Evolutionary conservation across 2,888 invertebrate genomes (phyloP), one percentile per base, ranked within the genome.

Genomic region (Halictus quadricinctus): DNA sequence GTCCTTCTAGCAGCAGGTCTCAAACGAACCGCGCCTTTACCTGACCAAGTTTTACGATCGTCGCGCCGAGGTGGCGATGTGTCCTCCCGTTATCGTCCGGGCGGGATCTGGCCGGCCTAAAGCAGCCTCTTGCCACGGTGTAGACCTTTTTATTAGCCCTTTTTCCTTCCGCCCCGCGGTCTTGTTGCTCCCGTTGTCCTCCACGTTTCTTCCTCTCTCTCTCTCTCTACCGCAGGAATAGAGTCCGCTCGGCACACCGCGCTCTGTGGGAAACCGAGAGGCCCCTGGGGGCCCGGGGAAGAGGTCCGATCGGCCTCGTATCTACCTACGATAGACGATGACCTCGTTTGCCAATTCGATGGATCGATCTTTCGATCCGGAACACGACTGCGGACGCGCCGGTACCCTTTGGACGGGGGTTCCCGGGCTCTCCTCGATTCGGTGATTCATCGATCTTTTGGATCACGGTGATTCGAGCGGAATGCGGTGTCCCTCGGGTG

Each of bases 51-150:
- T 94, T 94, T 94, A 94, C 94, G 94, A 94, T 94, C 94, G 93
- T 93, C 94, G 94, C 93, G 93, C 88, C 94, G 93, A 94, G 94
- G 94, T 94, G 94, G 94, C 94, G 94, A 94, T 94, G 94, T 94
- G 94, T 94, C 94, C 94, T 91, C 92, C 90, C 92, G 93, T 94
- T 94, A 94, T 94, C 94, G 91, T 91, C 79, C 88, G 74, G 90
- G 90, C 93, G 92, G 93, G 93, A 94, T 94, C 94, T 94, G 88
- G 84, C 88, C 90, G 83, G 88, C 85, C 89, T 86, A 90, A 90
- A 91, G 89, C 89, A 88, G 88, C 87, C 90, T 88, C 84, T 87
- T 86, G 88, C 90, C 88, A 88, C 87, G 85, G 83, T 88, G 41
- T 70, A 36, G 21, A 2, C 81, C 84, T 91, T 92, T 90, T 90